Conservation (phyloP, 2,113 vertebrate genomes). For the Scatophagus argus region DNA sequence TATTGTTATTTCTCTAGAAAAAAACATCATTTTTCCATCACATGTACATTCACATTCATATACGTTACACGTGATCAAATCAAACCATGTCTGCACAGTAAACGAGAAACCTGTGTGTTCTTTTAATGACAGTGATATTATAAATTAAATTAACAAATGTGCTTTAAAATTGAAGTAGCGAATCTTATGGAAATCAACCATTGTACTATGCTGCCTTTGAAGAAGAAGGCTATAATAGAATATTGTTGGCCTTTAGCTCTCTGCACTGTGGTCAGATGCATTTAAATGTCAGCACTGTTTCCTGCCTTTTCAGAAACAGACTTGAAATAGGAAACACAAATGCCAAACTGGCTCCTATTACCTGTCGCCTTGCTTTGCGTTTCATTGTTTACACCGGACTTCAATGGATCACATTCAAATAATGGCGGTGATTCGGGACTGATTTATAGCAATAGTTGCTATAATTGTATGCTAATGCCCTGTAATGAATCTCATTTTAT, state of each 20-base stretch:
- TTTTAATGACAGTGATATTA: constrained; percentile 56
- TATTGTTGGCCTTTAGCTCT: constrained; percentile 80
- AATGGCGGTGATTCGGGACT: constrained; percentile 42
- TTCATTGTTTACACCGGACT: constrained; percentile 66
- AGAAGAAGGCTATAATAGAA: constrained; percentile 77
- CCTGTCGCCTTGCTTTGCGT: constrained; percentile 57
- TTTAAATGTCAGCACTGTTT: constrained; percentile 83
- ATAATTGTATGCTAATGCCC: constrained; percentile 60
- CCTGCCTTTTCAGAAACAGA: constrained; percentile 78
- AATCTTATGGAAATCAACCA: constrained; percentile 71
- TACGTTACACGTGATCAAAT: background rate
- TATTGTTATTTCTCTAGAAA: constrained; percentile 33
- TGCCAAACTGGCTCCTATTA: constrained; percentile 72
- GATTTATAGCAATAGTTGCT: constrained; percentile 63
- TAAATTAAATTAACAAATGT: constrained; percentile 66
- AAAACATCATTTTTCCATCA: background rate
- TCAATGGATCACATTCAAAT: constrained; percentile 62
- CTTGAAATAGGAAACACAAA: constrained; percentile 79
- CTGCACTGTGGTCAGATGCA: constrained; percentile 78
- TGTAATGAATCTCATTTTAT: constrained; percentile 66
- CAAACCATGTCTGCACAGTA: constrained; percentile 10
- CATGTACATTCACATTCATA: constrained; percentile 27
- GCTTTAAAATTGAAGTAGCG: constrained; percentile 61
- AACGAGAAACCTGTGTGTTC: constrained; percentile 11
- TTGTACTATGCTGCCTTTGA: constrained; percentile 62